Evolutionary conservation across 92 coral and sea anemone genomes (phyloP).

Genomic region (Zoanthus gigantus): DNA sequence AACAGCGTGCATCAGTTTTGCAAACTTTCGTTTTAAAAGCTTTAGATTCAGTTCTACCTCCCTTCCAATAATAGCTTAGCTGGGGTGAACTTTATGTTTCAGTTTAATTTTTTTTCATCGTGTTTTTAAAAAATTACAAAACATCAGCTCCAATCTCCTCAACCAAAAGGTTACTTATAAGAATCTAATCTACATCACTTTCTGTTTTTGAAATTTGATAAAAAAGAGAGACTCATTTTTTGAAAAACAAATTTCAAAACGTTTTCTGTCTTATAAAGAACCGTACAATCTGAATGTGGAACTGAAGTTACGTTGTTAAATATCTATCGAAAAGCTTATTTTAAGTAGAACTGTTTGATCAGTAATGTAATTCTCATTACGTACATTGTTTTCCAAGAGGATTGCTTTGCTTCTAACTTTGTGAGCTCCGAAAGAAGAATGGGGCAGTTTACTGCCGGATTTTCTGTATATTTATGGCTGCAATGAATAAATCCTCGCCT

Average conservation of each 20-base stretch:
- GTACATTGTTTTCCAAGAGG: background rate
- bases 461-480: constrained; percentile 16
- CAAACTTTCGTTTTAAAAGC: no score
- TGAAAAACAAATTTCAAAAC: background rate
- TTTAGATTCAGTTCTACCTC: no score
- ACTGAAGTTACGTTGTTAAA: background rate
- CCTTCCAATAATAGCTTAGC: no score
- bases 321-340: background rate
- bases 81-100: no score
- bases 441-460: constrained; percentile 1
- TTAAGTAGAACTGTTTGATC: background rate
- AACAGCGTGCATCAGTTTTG: no score
- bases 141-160: background rate
- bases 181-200: background rate
- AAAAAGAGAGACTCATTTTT: background rate
- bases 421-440: constrained; percentile 21
- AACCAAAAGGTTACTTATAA: background rate
- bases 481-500: constrained; percentile 34
- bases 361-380: background rate
- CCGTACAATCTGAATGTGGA: no score
- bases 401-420: background rate
- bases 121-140: background rate
- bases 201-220: background rate
- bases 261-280: no score
- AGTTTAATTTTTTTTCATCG: no score